Evolutionary conservation across 1,140 invertebrate genomes (phyloP).

Genomic region (Dinothrombium tinctorium): DNA sequence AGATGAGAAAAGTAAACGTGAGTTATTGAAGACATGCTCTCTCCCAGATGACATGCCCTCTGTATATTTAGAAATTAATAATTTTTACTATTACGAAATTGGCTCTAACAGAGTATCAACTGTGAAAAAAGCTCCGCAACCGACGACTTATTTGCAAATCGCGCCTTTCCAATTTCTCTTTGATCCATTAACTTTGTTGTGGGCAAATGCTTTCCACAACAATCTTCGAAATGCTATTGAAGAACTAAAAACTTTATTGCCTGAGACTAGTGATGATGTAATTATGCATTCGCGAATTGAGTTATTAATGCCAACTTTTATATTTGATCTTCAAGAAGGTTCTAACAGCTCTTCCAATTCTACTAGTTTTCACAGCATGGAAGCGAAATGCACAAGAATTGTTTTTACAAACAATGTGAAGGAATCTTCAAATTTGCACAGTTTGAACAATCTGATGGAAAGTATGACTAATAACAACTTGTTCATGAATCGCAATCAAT

Average conservation of each 20-base stretch:
- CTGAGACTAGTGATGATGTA: background rate
- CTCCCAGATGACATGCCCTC: conserved; percentile 66
- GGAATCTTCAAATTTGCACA: conserved; percentile 1
- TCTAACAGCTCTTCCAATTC: background rate
- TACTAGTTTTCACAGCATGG: background rate
- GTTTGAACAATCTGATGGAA: conserved; percentile 1
- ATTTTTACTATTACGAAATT: conserved; percentile 77
- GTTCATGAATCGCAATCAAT: conserved; percentile 4
- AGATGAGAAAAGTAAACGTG: conserved; percentile 19
- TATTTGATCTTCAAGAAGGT: background rate
- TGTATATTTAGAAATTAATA: conserved; percentile 79
- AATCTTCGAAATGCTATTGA: conserved; percentile 52
- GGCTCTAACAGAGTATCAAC: conserved; percentile 30
- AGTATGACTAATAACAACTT: background rate
- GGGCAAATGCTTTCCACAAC: conserved; percentile 76
- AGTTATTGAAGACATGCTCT: conserved; percentile 21
- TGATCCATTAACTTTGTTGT: conserved; percentile 58
- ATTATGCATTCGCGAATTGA: conserved; percentile 4
- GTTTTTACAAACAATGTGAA: conserved; percentile 6
- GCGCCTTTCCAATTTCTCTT: conserved; percentile 65
- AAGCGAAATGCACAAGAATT: conserved; percentile 6
- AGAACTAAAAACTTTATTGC: conserved; percentile 7
- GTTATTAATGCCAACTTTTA: conserved; percentile 11
- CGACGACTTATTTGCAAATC: conserved; percentile 68
- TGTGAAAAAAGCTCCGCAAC: conserved; percentile 73